Base-by-base conservation (phyloP, 2,797 vertebrate species). In the Leuciscus waleckii region DNA sequence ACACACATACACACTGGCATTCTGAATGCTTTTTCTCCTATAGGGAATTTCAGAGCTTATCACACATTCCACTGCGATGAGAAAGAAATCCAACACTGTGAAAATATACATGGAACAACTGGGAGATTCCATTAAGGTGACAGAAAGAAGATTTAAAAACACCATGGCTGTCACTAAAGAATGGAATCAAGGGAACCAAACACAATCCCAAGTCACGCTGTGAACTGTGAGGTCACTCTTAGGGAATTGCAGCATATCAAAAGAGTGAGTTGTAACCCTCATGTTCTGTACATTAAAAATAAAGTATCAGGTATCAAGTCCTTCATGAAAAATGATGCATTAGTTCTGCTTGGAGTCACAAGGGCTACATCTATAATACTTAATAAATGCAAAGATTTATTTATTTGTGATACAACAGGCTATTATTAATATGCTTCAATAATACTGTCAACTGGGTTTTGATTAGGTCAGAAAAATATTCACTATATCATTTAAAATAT, bases 41-140 rank as follows among this genome's bases (percentile, higher is more conserved):
- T 49, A 26, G 79, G 74, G 39, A 88, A 56, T 43, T 85, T 43
- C 23, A 86, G 46, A 76, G 39, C 78, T 54, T 43, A 77, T 85
- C 54, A 46, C 67, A 61, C 87, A 83, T 88, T 85, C 87, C 75
- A 65, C 54, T 65, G 80, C 46, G 46, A 85, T 81, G 86, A 87
- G 88, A 81, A 85, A 77, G 85, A 82, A 89, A 86, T 41, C 68
- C 82, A 86, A 86, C 71, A 69, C 80, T 83, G 68, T 79, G 23
- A 82, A 88, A 83, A 88, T 80, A 80, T 68, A 86, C 80, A 76
- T 32, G 49, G 37, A 85, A 78, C 79, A 78, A 82, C 75, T 88
- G 69, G 37, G n/a, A 85, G 80, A 78, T 82, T 73, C 76, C 81
- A 79, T 74, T 82, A 23, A 79, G 81, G 61, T 79, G 83, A 85